These are phyloP conservation scores for Tapirus terrestris DNA, from an alignment of 2,113 vertebrate species.

Conservation along the genomic window DNA sequence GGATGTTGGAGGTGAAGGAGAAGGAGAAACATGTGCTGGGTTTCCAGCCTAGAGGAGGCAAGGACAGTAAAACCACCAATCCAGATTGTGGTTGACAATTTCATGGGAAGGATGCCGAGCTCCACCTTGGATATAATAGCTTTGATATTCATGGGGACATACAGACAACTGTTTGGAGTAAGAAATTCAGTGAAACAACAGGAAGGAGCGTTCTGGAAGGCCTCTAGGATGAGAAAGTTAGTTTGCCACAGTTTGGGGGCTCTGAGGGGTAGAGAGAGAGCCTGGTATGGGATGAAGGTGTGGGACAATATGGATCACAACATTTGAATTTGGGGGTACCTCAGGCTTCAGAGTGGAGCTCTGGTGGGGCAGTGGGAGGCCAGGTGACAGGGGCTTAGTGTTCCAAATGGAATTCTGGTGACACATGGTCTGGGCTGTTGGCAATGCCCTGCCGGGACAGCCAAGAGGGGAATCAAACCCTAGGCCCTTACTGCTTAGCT, in stretches of 20 bases:
- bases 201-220: background rate
- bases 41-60: background rate
- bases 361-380: background rate
- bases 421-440: background rate
- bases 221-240: background rate
- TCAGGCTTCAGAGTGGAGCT: background rate
- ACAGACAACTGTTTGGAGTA: background rate
- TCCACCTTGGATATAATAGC: background rate
- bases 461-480: background rate
- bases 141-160: background rate
- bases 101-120: background rate
- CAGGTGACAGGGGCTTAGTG: background rate
- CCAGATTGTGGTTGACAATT: background rate
- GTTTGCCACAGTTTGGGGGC: background rate
- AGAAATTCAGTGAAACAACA: background rate
- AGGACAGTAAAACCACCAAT: background rate
- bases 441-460: background rate
- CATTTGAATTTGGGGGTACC: background rate
- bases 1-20: background rate
- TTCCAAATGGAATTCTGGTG: background rate
- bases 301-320: background rate
- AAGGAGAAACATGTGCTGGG: background rate
- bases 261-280: background rate
- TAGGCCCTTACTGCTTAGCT: background rate
- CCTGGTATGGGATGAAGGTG: background rate